Percentiles rank a stretch among this genome's conserved stretches.
phyloP scores from a whole-genome alignment of 1,140 invertebrate genomes.

The Venustaconcha ellipsiformis region DNA sequence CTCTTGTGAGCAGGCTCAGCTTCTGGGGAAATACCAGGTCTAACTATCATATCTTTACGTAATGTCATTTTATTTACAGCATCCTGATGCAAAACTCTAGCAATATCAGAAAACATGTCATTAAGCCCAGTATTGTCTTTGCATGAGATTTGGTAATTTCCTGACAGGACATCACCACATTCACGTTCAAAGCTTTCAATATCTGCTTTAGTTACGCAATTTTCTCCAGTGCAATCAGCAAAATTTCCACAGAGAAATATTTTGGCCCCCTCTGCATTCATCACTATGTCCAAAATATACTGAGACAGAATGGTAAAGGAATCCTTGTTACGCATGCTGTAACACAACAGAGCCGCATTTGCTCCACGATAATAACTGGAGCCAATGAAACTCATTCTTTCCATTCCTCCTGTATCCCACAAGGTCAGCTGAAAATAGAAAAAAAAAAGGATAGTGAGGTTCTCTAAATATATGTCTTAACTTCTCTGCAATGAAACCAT shows the following conservation, averaged over 20 bases:
- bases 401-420: slow-evolving; percentile 67
- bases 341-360: slow-evolving; percentile 61
- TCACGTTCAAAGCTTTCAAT: slow-evolving; percentile 94
- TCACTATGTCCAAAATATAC: slow-evolving; percentile 64
- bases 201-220: slow-evolving; percentile 86
- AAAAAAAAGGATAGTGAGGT: slow-evolving; percentile 13
- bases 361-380: slow-evolving; percentile 65
- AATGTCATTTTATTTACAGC: slow-evolving; percentile 55
- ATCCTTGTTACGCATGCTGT: slow-evolving; percentile 84
- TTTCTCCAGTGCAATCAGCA: slow-evolving; percentile 63
- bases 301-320: slow-evolving; percentile 62
- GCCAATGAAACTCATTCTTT: slow-evolving; percentile 64
- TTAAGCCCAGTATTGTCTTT: slow-evolving; percentile 88
- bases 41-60: slow-evolving; percentile 51
- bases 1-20: slow-evolving; percentile 22
- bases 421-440: slow-evolving; percentile 59
- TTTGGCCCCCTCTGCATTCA: slow-evolving; percentile 63
- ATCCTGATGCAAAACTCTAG: slow-evolving; percentile 69
- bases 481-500: no score
- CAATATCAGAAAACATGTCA: slow-evolving; percentile 92
- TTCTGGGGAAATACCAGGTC: slow-evolving; percentile 56
- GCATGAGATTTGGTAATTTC: slow-evolving; percentile 91
- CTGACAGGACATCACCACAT: slow-evolving; percentile 90
- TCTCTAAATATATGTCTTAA: no score
- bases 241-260: slow-evolving; percentile 63